Evolutionary conservation across 1,140 invertebrate species (phyloP).

Genomic region (Drosophila dunni): DNA sequence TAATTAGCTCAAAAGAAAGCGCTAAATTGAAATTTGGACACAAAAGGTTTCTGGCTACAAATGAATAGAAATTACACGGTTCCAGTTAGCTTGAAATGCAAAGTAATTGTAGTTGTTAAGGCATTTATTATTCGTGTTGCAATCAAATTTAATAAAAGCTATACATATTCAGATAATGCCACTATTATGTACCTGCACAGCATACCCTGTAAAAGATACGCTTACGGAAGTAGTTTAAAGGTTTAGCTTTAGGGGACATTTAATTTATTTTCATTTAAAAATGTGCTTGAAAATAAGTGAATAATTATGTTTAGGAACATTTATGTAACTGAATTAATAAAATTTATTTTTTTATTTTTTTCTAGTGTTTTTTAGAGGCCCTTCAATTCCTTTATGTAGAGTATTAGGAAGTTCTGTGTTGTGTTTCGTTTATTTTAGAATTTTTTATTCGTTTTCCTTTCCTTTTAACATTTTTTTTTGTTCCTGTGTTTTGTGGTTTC

Average conservation of each 20-base stretch:
- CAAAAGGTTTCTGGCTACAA: neutral
- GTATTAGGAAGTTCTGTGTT: neutral
- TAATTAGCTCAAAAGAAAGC: no score
- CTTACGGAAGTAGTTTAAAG: neutral
- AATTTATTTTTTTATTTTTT: no score
- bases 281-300: no score
- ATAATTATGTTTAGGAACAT: no score
- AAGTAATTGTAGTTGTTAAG: conserved; percentile 6
- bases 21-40: neutral
- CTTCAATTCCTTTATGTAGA: neutral
- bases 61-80: neutral
- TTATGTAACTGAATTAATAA: no score
- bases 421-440: conserved; percentile 14
- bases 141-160: conserved; percentile 19
- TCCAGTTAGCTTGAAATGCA: neutral
- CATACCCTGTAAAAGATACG: neutral
- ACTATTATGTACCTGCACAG: conserved; percentile 4
- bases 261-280: no score
- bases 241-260: no score
- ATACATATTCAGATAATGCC: conserved; percentile 16
- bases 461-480: conserved; percentile 32
- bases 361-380: no score
- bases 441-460: neutral
- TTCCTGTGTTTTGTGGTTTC: conserved; percentile 72
- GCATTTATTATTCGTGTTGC: conserved; percentile 7